Base-by-base conservation (phyloP, 1,140 invertebrate species). In the Meloidogyne exigua region DNA sequence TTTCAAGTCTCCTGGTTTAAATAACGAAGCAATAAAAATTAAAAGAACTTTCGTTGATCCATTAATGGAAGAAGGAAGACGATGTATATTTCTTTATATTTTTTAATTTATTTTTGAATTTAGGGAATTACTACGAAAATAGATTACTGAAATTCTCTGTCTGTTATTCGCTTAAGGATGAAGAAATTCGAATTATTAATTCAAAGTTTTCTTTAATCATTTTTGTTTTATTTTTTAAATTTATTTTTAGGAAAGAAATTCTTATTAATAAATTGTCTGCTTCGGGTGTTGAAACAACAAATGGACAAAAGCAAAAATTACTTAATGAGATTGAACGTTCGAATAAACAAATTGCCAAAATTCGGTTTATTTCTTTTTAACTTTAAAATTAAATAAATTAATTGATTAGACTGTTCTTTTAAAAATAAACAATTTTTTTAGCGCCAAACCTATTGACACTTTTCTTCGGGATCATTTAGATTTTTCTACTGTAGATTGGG, bases 401-500 rank as follows among this genome's bases (percentile, higher is more conserved):
- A n/a, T n/a, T n/a, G n/a, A n/a, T n/a, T 57, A 15, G n/a, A 5
- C n/a, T 57, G n/a, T n/a, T 57, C 5, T 49, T 15, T 49, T 49
- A 1, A 18, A 42, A 42, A 5, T 5, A 42, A 49, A 49, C 15
- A 18, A 18, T 23, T 62, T 49, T 36, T 80, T 4, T 18, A 75
- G 65, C 7, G 44, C 23, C 23, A 71, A 64, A 2, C 28, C 74
- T 13, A 28, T 4, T 4, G 36, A 68, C 15, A 28, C 10, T n/a
- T 28, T 77, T 62, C 65, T 79, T 25, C 21, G 36, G n/a, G 26
- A 79, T 7, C 13, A 67, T n/a, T 23, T 18, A 10, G 75, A 78
- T 23, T 57, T 15, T n/a, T n/a, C 18, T 57, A 32, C 39, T 21
- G 75, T 81, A 13, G 80, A 81, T 67, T 81, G 80, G 80, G 63